Evolutionary conservation across 1,140 invertebrate genomes (phyloP).

Genomic region (Formica exsecta): DNA sequence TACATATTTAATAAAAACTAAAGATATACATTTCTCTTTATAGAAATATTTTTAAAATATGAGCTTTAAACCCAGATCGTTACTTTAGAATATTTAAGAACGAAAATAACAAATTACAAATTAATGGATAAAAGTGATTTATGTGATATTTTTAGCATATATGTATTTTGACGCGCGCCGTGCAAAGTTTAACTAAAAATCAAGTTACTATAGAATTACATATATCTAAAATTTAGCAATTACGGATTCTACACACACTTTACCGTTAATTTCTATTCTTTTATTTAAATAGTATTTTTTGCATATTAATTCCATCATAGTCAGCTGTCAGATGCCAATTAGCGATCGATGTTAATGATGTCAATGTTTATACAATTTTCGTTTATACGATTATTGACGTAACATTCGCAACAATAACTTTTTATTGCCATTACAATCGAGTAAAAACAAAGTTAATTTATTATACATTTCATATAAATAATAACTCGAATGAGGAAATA

Average conservation of each 20-base stretch:
- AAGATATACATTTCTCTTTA: conserved; percentile 43
- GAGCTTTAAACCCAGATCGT: conserved; percentile 38
- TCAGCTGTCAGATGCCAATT: conserved; percentile 19
- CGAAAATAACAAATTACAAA: conserved; percentile 23
- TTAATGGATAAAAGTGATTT: not conserved
- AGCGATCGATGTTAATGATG: not conserved
- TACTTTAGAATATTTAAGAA: conserved; percentile 45
- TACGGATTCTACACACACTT: not conserved
- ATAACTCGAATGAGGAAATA: not conserved
- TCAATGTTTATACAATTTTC: conserved; percentile 35
- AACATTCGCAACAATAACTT: not conserved
- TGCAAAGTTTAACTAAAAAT: not conserved
- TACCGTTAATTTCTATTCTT: not conserved
- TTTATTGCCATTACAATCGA: not conserved
- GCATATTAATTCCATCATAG: not conserved
- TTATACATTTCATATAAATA: conserved; percentile 8
- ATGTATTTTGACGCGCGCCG: not conserved
- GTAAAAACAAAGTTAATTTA: not conserved
- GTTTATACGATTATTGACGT: not conserved
- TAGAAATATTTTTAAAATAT: conserved; percentile 48
- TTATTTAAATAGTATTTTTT: not conserved
- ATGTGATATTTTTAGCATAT: not conserved
- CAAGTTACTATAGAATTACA: not conserved
- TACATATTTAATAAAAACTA: conserved; percentile 11
- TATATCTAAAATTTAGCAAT: not conserved